phyloP scores from a whole-genome alignment of 2,113 vertebrate genomes.

The Vidua macroura region DNA sequence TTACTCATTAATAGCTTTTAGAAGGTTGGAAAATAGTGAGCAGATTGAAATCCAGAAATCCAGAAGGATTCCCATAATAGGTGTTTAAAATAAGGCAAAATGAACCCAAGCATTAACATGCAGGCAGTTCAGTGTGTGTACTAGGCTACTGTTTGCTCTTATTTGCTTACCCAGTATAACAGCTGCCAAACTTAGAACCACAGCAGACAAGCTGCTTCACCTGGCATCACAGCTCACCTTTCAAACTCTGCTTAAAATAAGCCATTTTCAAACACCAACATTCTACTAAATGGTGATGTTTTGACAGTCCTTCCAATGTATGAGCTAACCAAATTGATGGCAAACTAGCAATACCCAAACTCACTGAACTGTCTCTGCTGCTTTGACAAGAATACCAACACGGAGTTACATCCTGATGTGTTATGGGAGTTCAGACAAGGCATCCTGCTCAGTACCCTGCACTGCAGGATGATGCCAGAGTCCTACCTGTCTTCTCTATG shows the following conservation, averaged over 20 bases:
- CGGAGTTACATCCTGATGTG: background rate
- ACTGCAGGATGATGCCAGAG: background rate
- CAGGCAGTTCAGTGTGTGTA: background rate
- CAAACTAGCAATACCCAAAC: background rate
- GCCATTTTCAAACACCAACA: background rate
- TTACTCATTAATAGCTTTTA: background rate
- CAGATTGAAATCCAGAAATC: background rate
- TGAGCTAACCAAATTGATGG: background rate
- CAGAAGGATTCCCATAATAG: background rate
- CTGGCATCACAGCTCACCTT: background rate
- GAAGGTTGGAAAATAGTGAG: background rate
- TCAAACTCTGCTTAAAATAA: background rate
- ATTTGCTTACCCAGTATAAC: background rate
- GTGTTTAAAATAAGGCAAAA: background rate
- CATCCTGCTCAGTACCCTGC: background rate
- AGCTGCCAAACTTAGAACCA: background rate
- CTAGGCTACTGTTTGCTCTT: background rate
- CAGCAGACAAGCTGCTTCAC: background rate
- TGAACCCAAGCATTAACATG: background rate
- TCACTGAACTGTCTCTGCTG: background rate
- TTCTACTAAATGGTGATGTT: background rate
- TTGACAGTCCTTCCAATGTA: background rate
- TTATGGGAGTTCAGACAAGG: background rate
- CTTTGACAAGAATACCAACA: background rate
- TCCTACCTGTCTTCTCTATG: background rate